Evolutionary conservation across 2,113 vertebrate species (phyloP).

Genomic region (Nesospiza acunhae): DNA sequence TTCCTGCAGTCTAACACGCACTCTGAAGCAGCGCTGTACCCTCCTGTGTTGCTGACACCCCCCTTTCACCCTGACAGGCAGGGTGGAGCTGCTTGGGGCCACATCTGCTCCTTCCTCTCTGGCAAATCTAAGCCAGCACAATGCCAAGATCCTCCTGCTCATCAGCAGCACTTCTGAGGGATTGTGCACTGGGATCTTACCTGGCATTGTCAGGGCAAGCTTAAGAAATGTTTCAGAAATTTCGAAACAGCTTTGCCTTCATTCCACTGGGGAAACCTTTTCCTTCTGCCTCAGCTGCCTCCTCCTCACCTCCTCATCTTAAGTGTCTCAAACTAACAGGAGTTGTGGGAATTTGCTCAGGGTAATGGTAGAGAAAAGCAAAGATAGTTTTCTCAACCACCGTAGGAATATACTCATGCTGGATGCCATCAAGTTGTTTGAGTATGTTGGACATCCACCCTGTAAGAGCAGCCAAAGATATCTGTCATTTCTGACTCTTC

Average conservation of each 20-base stretch:
- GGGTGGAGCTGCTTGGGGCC: background rate
- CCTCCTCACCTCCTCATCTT: background rate
- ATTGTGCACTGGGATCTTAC: background rate
- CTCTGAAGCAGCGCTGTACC: background rate
- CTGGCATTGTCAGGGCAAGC: background rate
- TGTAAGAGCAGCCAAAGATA: background rate
- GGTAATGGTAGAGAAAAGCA: background rate
- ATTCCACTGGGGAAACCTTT: background rate
- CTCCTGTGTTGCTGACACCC: accelerated
- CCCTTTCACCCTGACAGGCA: background rate
- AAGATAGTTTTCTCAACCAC: background rate
- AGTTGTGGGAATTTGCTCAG: background rate
- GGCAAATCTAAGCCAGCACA: background rate
- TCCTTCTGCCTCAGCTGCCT: background rate
- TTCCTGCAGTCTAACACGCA: background rate
- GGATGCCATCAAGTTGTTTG: background rate
- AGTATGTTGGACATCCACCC: background rate
- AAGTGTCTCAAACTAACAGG: background rate
- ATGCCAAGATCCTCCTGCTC: background rate
- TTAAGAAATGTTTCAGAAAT: background rate
- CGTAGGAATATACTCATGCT: accelerated
- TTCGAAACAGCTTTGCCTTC: background rate
- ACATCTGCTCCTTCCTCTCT: background rate
- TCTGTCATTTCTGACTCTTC: background rate
- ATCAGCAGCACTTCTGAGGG: background rate